These are phyloP conservation scores for Alethe diademata DNA, from an alignment of 2,113 vertebrate species.

Conservation along the genomic window DNA sequence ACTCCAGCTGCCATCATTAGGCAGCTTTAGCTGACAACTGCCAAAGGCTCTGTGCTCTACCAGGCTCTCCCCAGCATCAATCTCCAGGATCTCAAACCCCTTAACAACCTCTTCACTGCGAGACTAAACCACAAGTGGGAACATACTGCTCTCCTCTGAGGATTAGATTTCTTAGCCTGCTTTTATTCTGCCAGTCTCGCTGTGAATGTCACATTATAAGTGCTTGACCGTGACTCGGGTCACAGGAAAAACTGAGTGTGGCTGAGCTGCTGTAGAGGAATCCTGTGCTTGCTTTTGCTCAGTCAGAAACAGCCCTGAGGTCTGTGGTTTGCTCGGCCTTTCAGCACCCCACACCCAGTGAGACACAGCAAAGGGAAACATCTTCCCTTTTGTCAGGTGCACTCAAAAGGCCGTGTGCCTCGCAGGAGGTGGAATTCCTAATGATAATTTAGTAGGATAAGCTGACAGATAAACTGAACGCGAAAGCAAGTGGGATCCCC, in stretches of 20 bases:
- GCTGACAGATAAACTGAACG: neutral
- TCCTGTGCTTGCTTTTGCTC: neutral
- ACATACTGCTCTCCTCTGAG: neutral
- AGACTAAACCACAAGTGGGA: constrained; percentile 38
- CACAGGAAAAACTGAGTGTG: neutral
- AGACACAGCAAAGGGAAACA: neutral
- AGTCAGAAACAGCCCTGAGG: neutral
- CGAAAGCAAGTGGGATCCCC: neutral
- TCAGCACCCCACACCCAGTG: neutral
- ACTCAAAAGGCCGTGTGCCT: neutral
- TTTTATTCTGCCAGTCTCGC: neutral
- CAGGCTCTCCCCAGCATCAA: neutral
- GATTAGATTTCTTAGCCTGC: constrained; percentile 3
- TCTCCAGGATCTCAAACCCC: neutral
- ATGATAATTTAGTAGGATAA: neutral
- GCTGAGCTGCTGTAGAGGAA: neutral
- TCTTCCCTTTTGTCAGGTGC: neutral
- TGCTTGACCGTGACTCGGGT: neutral
- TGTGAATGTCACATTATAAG: neutral
- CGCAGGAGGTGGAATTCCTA: neutral
- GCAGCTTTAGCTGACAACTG: constrained; percentile 1
- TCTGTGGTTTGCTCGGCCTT: neutral
- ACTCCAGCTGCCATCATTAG: neutral
- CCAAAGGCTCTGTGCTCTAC: neutral
- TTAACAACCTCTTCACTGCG: constrained; percentile 2